Evolutionary conservation across 2,888 invertebrate genomes (phyloP), one percentile per base, ranked within the genome.

Genomic region (Eupsilia transversa): DNA sequence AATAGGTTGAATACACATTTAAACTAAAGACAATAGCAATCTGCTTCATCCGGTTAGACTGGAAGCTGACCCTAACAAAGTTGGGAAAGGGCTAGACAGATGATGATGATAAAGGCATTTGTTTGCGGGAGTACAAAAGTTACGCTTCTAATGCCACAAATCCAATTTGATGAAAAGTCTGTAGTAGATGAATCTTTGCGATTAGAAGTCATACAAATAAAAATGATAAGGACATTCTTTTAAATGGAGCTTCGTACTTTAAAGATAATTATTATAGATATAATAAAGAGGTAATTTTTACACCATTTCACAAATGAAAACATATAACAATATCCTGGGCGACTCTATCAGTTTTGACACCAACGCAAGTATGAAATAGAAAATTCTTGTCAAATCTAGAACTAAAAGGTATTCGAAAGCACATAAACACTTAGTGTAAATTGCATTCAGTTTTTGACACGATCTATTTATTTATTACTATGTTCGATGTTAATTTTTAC

Each of bases 371-470:
- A n/a, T 38, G 12, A 35, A 73, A 30, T 33, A 43, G 10, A n/a
- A 77, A 69, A 3, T 7, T 46, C 12, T 9, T 30, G 30, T 38
- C 30, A 33, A 46, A 14, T 12, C 14, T 27, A n/a, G n/a, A 27
- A 52, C 10, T 52, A 9, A 4, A 41, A 49, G 1, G n/a, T 60
- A 56, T 70, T 59, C 14, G 0, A 20, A 49, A 41, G 49, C 49
- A 38, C 2, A 38, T 52, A 30, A 30, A 9, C 23, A 10, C 30
- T 27, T 43, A 57, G 61, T 66, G 46, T 78, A 14, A 49, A 61
- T 38, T 70, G 23, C 57, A 35, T 74, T 79, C 54, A 30, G 63
- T 74, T 67, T 66, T 57, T 57, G 65, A 66, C 56, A 68, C 59
- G 6, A 52, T 2, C 7, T 20, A 14, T 49, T 56, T 64, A 63